These are phyloP conservation scores for Gila orcuttii DNA, from an alignment of 2,113 vertebrate species.

Conservation along the genomic window DNA sequence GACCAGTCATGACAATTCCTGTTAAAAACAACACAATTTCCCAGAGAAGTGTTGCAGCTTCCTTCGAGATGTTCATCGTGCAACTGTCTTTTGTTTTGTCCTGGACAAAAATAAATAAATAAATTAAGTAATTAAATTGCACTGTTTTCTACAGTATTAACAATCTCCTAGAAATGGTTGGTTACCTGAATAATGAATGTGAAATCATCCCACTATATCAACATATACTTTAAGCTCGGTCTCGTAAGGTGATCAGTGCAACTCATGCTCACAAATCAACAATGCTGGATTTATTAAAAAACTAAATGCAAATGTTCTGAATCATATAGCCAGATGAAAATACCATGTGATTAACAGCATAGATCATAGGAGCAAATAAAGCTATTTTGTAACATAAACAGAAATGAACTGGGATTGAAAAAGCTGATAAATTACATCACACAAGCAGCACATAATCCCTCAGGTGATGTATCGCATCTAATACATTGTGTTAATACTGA, in stretches of 20 bases:
- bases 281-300: neutral
- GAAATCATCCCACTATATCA: no score
- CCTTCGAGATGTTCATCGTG: constrained; percentile 39
- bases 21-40: neutral
- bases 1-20: constrained; percentile 14
- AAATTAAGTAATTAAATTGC: neutral
- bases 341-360: neutral
- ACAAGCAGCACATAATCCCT: neutral
- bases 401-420: neutral
- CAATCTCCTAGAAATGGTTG: neutral
- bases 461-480: neutral
- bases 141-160: neutral
- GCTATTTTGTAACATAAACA: neutral
- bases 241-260: neutral
- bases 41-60: neutral
- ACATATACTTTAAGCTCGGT: no score
- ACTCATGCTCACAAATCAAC: neutral
- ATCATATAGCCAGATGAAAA: neutral
- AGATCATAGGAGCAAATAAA: neutral
- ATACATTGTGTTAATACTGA: neutral
- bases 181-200: no score
- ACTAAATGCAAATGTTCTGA: neutral
- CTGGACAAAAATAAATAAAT: neutral
- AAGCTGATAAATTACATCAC: neutral
- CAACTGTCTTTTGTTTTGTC: neutral